Evolutionary conservation across 2,888 invertebrate genomes (phyloP).

Genomic region (Cerceris rybyensis): DNA sequence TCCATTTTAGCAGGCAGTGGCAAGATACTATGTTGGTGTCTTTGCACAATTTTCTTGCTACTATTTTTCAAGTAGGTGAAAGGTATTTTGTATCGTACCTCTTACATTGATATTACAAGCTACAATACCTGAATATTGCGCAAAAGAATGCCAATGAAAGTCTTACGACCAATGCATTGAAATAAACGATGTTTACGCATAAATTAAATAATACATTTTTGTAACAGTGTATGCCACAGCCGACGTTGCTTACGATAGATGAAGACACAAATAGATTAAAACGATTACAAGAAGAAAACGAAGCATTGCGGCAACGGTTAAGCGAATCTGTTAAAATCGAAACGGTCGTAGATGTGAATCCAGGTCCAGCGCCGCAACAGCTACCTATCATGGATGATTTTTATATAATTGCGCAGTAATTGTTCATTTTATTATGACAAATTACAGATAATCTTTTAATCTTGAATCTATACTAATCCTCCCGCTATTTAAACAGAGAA

Average conservation of each 20-base stretch:
- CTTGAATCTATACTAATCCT: slow-evolving; percentile 9
- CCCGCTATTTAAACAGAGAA: slow-evolving; percentile 79
- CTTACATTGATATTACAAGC: slow-evolving; percentile 19
- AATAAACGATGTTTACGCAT: background rate
- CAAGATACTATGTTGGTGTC: slow-evolving; percentile 96
- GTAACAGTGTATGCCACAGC: slow-evolving; percentile 90
- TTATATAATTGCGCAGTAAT: slow-evolving; percentile 92
- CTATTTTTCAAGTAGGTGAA: slow-evolving; percentile 88
- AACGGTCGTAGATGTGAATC: slow-evolving; percentile 85
- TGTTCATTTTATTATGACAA: slow-evolving; percentile 29
- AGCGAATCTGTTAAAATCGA: slow-evolving; percentile 83
- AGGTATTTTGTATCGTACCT: slow-evolving; percentile 52
- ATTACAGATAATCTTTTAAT: background rate
- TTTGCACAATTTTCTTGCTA: slow-evolving; percentile 95
- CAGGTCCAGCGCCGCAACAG: slow-evolving; percentile 88
- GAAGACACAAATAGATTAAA: slow-evolving; percentile 91
- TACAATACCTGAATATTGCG: background rate
- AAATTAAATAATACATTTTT: slow-evolving; percentile 14
- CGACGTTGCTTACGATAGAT: slow-evolving; percentile 92
- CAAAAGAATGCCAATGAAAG: too few species aligned
- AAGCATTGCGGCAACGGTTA: slow-evolving; percentile 85
- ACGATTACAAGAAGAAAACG: slow-evolving; percentile 92
- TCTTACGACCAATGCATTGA: background rate
- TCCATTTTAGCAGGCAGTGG: slow-evolving; percentile 97
- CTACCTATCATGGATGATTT: slow-evolving; percentile 95